These are phyloP conservation scores for Phrynosoma blainvillii DNA, from an alignment of 2,113 vertebrate genomes.

Conservation along the genomic window DNA sequence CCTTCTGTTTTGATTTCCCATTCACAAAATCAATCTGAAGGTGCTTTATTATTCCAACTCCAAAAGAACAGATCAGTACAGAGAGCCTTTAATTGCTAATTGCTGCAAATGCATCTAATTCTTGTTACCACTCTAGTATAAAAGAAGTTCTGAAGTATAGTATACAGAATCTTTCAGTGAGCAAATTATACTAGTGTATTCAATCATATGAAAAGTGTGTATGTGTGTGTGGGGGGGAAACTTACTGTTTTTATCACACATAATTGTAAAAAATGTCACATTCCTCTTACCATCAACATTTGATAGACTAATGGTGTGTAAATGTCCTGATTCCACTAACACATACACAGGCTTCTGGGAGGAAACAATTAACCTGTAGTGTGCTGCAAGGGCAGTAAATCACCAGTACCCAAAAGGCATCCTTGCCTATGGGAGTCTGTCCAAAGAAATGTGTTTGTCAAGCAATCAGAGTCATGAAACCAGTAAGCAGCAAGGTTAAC, in stretches of 20 bases:
- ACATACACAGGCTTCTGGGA: too few relatives aligned
- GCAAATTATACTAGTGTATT: slow-evolving; percentile 27
- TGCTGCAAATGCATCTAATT: slow-evolving; percentile 29
- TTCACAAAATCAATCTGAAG: neutral
- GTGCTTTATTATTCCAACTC: neutral
- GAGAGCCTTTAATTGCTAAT: slow-evolving; percentile 12
- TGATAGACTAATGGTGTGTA: neutral
- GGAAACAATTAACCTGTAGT: too few relatives aligned
- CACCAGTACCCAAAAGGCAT: too few relatives aligned
- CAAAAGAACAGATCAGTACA: neutral
- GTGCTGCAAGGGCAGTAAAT: too few relatives aligned
- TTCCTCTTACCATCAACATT: neutral
- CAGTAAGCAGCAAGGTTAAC: too few relatives aligned
- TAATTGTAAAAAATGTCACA: neutral
- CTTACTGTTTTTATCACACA: too few relatives aligned
- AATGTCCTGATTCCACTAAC: too few relatives aligned
- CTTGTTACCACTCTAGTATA: slow-evolving; percentile 9
- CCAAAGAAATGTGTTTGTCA: too few relatives aligned
- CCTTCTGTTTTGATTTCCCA: neutral
- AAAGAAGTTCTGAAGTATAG: neutral
- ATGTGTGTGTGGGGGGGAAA: too few relatives aligned
- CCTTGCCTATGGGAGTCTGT: too few relatives aligned
- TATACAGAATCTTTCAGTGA: neutral
- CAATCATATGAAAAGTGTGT: neutral
- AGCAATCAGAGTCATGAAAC: too few relatives aligned